phyloP scores from a whole-genome alignment of 1,140 invertebrate genomes.

The Neomicropteryx cornuta region DNA sequence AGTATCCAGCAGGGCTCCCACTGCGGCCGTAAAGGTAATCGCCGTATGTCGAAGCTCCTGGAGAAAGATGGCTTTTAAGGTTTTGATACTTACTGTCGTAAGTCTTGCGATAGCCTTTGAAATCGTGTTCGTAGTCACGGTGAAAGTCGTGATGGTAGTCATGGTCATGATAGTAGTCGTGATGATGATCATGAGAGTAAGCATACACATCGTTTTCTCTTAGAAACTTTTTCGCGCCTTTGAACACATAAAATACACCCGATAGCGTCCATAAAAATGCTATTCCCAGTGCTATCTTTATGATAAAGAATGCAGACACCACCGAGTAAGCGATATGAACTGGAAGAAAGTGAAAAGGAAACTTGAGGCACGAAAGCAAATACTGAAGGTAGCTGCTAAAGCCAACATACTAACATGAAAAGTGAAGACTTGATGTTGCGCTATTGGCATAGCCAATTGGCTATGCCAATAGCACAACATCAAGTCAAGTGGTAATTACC shows the following conservation, averaged over 20 bases:
- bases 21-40: too few relatives aligned
- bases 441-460: too few relatives aligned
- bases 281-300: conserved; percentile 13
- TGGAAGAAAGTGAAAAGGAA: too few relatives aligned
- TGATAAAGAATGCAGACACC: conserved; percentile 8
- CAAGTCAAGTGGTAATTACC: too few relatives aligned
- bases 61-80: not conserved
- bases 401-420: too few relatives aligned
- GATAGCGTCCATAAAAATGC: conserved; percentile 9
- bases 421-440: too few relatives aligned
- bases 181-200: conserved; percentile 2
- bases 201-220: conserved; percentile 4
- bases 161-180: conserved; percentile 7
- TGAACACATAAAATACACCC: conserved; percentile 9
- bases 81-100: not conserved
- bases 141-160: conserved; percentile 3
- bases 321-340: conserved; percentile 8
- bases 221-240: conserved; percentile 11
- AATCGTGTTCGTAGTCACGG: not conserved
- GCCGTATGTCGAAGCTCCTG: too few relatives aligned
- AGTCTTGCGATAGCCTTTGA: conserved; percentile 1
- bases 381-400: too few relatives aligned
- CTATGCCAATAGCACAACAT: too few relatives aligned
- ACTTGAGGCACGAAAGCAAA: too few relatives aligned
- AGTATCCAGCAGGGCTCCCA: too few relatives aligned